Percentiles rank a stretch among this genome's conserved stretches.
phyloP scores from a whole-genome alignment of 2,888 invertebrate species.

The Neocrepidodera transversa region DNA sequence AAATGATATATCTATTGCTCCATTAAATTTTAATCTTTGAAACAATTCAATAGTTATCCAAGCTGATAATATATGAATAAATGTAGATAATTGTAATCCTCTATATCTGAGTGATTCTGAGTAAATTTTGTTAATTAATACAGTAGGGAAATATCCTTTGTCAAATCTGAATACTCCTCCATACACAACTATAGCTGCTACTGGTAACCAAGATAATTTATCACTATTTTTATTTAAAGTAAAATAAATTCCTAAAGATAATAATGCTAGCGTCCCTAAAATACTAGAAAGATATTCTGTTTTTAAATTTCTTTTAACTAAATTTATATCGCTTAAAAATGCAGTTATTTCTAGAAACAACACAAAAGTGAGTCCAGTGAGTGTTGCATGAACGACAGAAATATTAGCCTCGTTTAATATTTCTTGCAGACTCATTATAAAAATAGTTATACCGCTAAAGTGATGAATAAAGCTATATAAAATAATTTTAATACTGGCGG shows the following conservation, averaged over 20 bases:
- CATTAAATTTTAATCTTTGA: slow-evolving; percentile 10
- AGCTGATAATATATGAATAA: slow-evolving; percentile 9
- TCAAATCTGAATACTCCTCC: slow-evolving; percentile 51
- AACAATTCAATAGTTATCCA: slow-evolving; percentile 17
- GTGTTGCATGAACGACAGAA: not conserved
- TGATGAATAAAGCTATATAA: not conserved
- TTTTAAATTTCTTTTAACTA: not conserved
- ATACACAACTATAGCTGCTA: slow-evolving; percentile 50
- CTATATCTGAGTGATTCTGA: slow-evolving; percentile 32
- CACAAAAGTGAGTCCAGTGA: not conserved
- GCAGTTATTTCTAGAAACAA: not conserved
- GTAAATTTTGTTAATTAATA: slow-evolving; percentile 53
- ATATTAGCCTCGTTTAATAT: slow-evolving; percentile 7
- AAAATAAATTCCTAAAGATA: slow-evolving; percentile 11
- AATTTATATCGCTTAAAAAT: not conserved
- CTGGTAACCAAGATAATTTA: slow-evolving; percentile 41
- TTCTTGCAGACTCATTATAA: slow-evolving; percentile 10
- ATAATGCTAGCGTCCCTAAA: not conserved
- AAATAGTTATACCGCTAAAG: slow-evolving; percentile 2
- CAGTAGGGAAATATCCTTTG: slow-evolving; percentile 53
- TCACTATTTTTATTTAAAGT: not conserved
- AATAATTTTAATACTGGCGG: slow-evolving; percentile 3
- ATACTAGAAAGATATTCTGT: not conserved
- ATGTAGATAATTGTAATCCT: slow-evolving; percentile 1
- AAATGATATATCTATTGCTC: not conserved